Evolutionary conservation across 2,113 vertebrate genomes (phyloP), one percentile per base, ranked within the genome.

Genomic region (Myrmophylax atrothorax): DNA sequence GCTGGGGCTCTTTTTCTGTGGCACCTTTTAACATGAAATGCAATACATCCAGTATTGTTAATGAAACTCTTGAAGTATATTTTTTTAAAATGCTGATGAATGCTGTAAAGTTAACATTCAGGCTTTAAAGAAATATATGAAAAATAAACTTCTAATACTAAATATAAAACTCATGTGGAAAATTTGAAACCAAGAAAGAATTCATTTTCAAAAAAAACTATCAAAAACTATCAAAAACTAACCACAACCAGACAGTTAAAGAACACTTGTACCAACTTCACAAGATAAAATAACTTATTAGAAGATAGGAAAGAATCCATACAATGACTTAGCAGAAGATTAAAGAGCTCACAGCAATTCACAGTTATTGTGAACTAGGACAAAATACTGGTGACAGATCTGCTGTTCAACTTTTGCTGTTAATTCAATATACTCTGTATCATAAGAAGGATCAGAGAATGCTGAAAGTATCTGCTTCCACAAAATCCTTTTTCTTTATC

Each of bases 31-130:
- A 55, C 6, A 59, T 8, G 3, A 86, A 89, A 64, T 38, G 7
- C 7, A 52, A 40, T 44, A 60, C 10, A 44, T 38, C 3, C 9
- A 60, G 6, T 37, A 50, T 42, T 83, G 22, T 38, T 59, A 63
- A 59, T 35, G 9, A 77, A 91, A 56, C 2, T 42, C 44, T 33
- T 10, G 14, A 90, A 69, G 5, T 56, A 29, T 18, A 46, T 56
- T 4, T 0, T 6, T 47, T 29, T 15, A 9, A 52, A 52, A 38
- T 46, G 5, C 3, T 40, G n/a, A 59, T 33, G 0, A 55, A 50
- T 56, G 1, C 13, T 23, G 5, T 50, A 38, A 87, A 12, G 20
- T 37, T 67, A 62, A 63, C 17, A 62, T 42, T 16, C 10, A 46
- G 2, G 6, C 70, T 87, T 78, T 55, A 75, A 91, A 74, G 14